Evolutionary conservation across 2,113 vertebrate species (phyloP), one percentile per base, ranked within the genome.

Genomic region (Hippocampus comes): DNA sequence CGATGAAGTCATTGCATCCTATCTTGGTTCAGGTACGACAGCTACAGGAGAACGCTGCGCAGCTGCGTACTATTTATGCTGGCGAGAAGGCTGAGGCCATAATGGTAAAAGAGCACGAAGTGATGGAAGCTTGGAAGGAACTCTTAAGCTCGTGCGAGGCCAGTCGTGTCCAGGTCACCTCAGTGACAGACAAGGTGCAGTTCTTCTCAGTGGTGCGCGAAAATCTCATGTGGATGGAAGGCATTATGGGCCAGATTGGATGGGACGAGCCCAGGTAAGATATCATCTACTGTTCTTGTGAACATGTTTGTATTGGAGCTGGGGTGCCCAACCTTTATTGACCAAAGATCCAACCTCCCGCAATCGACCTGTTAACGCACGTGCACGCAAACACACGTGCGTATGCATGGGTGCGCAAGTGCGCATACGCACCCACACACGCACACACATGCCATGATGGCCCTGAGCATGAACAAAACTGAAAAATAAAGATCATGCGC

Each of bases 211-310:
- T 94, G 20, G 94, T 95, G 65, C 93, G 96, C 12, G 96, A 97
- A 78, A 93, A 97, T 72, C 92, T 96, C 86, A 94, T 98, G 82
- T 98, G 96, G 96, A 98, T 96, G 93, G 95, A 98, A 10, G 95
- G 94, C 66, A 92, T 97, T 83, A 95, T 95, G 88, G 91, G 95
- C 63, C 95, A 95, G 88, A 97, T 98, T 64, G 91, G 94, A 90
- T 48, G 94, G 87, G 95, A 96, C 68, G 93, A 95, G 38, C 94
- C 95, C 10, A 93, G 96, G 96, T 94, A 82, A 63, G 73, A 72
- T 72, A 20, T 14, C 18, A 27, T 38, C 42, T 70, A 21, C 42
- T 12, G 59, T 82, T 81, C 55, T 66, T 27, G 30, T 34, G 65
- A 75, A 75, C 63, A 2, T 17, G 70, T 75, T 27, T 42, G 73